Percentiles rank a stretch among this genome's conserved stretches.
Evolutionary conservation across 2,888 invertebrate species (phyloP).

Genomic region (Campoplex nolae): DNA sequence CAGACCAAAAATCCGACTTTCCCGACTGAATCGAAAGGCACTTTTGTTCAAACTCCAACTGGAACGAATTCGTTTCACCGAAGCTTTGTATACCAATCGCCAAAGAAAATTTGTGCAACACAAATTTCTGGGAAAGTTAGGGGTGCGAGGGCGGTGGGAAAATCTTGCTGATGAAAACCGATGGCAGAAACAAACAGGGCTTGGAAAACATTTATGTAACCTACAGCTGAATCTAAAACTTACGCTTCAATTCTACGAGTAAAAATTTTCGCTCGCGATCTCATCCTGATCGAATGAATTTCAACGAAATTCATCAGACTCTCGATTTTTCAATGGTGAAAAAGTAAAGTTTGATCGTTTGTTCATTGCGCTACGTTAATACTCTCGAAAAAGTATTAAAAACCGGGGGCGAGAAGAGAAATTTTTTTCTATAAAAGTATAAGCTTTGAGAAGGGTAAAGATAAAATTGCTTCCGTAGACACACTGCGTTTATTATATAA

Average conservation of each 20-base stretch:
- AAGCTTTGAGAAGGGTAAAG: neutral
- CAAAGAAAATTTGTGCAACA: too few relatives aligned
- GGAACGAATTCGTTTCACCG: too few relatives aligned
- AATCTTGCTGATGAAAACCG: neutral
- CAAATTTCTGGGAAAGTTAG: too few relatives aligned
- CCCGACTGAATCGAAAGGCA: too few relatives aligned
- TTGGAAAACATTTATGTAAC: neutral
- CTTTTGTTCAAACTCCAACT: too few relatives aligned
- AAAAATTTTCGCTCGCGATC: neutral
- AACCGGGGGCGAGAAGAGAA: neutral
- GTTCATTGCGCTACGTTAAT: neutral
- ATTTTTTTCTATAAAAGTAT: neutral
- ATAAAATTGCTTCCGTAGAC: conserved; percentile 14
- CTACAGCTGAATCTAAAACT: neutral
- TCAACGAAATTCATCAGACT: neutral
- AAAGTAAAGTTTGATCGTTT: neutral
- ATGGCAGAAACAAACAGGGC: neutral
- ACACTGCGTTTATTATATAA: conserved; percentile 44
- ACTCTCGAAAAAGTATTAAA: neutral
- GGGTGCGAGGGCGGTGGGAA: too few relatives aligned
- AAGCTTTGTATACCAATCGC: too few relatives aligned
- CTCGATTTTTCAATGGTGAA: neutral
- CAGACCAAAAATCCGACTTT: too few relatives aligned
- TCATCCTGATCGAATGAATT: neutral
- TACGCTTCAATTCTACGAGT: neutral